Evolutionary conservation across 2,888 invertebrate species (phyloP).

Genomic region (Eristalinus sepulchralis): DNA sequence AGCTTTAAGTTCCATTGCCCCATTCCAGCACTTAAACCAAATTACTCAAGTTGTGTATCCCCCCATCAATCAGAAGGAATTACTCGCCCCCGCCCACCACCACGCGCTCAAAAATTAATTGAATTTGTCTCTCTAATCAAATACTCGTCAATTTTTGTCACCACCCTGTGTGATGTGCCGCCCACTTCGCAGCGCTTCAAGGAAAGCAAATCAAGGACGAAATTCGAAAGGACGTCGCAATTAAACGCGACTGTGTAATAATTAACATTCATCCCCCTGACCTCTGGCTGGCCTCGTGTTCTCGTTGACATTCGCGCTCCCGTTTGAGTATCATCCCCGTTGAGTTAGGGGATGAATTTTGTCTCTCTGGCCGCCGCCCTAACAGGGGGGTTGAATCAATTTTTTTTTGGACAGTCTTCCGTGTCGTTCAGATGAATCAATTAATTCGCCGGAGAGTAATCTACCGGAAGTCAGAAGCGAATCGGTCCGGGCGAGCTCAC

Average conservation of each 20-base stretch:
- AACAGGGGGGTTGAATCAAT: constrained; percentile 46
- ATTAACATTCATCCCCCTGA: constrained; percentile 32
- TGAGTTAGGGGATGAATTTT: constrained; percentile 49
- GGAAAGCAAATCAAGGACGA: constrained; percentile 13
- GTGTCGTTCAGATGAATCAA: constrained; percentile 40
- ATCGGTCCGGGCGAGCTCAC: neutral
- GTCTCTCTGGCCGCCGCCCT: neutral
- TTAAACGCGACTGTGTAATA: constrained; percentile 33
- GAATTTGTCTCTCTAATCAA: neutral
- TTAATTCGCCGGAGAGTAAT: constrained; percentile 55
- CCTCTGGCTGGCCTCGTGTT: neutral
- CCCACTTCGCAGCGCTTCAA: neutral
- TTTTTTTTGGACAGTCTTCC: constrained; percentile 37
- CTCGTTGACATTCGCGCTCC: neutral
- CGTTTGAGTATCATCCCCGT: neutral
- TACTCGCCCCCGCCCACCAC: neutral
- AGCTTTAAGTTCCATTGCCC: too few relatives aligned
- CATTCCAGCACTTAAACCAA: too few relatives aligned
- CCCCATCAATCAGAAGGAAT: neutral
- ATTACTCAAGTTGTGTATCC: neutral
- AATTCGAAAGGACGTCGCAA: constrained; percentile 36
- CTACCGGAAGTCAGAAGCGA: constrained; percentile 52
- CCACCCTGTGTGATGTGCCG: constrained; percentile 2
- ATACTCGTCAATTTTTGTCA: neutral
- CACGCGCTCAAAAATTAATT: neutral